Base-by-base conservation (phyloP, 2,888 invertebrate genomes). In the Dolichomitus sp. region DNA sequence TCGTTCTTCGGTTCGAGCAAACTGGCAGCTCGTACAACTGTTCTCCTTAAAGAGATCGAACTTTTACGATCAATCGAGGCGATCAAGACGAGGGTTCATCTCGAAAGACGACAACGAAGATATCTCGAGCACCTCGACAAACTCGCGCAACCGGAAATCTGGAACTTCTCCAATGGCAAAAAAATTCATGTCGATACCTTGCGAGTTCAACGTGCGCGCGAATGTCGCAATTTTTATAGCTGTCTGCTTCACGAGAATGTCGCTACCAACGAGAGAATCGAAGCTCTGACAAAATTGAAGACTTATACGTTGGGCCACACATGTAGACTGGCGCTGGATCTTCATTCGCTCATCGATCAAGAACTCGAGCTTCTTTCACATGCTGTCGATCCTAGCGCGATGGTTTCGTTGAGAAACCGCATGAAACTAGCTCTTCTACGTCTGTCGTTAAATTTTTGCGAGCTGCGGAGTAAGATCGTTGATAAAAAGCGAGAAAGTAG, bases 131-230 rank as follows among this genome's bases (percentile, higher is more conserved):
- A 97, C 88, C 94, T 97, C 52, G 95, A 96, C 84, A 95, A 95
- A 88, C 95, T 97, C 89, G 95, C 96, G 0, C 95, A 95, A 86
- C 97, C 98, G 0, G 95, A 97, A 65, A 95, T 96, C 81, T 97
- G 97, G 97, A 95, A 95, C 83, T 96, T 96, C 50, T 95, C 95
- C 86, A 96, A 96, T 89, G 96, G 97, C 52, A 94, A 94, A 66
- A 74, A 70, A 45, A 84, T 87, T 59, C 80, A 80, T n/a, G 86
- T 98, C 96, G 98, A 98, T 88, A 97, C 98, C 0, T 92, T 97
- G 59, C 96, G 97, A 91, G 97, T 97, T 14, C 97, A 97, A 89
- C 95, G 96, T 87, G 97, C 97, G 5, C 95, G 96, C 77, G 96
- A 97, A 90, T 94, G 97, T 72, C 96, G 96, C 66, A 96, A 96